Evolutionary conservation across 1,140 invertebrate species (phyloP), one percentile per base, ranked within the genome.

Genomic region (Spodoptera litura): DNA sequence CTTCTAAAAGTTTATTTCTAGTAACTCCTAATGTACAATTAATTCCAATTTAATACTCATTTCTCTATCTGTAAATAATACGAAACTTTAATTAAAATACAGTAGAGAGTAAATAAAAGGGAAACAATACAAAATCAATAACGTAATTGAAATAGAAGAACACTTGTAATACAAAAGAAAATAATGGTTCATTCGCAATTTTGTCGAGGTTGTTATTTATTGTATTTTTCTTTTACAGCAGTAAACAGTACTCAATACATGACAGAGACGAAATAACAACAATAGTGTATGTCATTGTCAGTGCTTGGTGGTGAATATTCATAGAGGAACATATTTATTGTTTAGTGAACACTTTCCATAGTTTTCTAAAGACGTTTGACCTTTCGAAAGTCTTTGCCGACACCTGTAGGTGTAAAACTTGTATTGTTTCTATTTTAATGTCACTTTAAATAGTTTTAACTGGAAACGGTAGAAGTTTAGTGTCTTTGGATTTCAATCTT

Each of bases 361-460:
- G 5, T 49, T 66, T 66, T 66, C 62, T 49, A 20, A 49, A 66
- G 62, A 49, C 3, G 15, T 66, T 66, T 66, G 62, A 66, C 62
- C 62, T 66, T 66, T 66, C 38, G 38, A 49, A 64, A 38, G 61
- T 64, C 61, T 15, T 49, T 38, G n/a, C 25, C 27, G 58, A 59
- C 27, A 62, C n/a, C 35, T 15, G 61, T 62, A 38, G 61, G 61
- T 38, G 61, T 20, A 64, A 2, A 8, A 56, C 35, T 25, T 49
- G 10, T 64, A 49, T 13, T 64, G 15, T 49, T 64, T 25, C 31
- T 49, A 49, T 20, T 44, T 12, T 49, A 25, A 15, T 31, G 4
- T 20, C 13, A 44, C 12, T 13, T 62, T 13, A 62, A 49, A 64
- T 35, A 49, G 9, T 49, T 64, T 20, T 49, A 10, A 13, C 20